phyloP scores from a whole-genome alignment of 64 coral and sea anemone genomes.

The Exaiptasia diaphana region DNA sequence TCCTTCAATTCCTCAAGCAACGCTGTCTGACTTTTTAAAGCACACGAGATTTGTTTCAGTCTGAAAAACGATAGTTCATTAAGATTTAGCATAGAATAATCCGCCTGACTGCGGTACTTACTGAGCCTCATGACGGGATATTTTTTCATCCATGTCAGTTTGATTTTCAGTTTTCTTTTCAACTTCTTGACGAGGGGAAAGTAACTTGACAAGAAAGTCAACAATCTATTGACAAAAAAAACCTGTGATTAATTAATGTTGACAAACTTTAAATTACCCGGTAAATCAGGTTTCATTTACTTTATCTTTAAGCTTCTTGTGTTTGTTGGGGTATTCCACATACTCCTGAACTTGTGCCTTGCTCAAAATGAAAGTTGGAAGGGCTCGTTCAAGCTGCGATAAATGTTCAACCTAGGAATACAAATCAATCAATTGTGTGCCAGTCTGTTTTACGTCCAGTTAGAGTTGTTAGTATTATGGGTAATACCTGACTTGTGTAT shows the following conservation, averaged over 20 bases:
- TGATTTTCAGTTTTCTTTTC: conserved; percentile 55
- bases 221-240: conserved; percentile 22
- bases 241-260: neutral
- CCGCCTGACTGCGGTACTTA: neutral
- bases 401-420: conserved; percentile 74
- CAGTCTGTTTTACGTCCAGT: neutral
- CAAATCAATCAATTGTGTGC: neutral
- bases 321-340: conserved; percentile 78
- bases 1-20: conserved; percentile 53
- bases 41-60: conserved; percentile 43
- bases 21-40: conserved; percentile 31
- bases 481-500: conserved; percentile 82
- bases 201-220: conserved; percentile 32
- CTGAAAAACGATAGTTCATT: neutral
- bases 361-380: conserved; percentile 84
- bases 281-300: neutral
- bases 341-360: conserved; percentile 65
- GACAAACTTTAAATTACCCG: neutral
- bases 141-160: conserved; percentile 29
- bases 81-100: neutral
- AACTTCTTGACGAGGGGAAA: conserved; percentile 60
- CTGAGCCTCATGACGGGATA: conserved; percentile 50
- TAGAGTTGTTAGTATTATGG: neutral
- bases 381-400: conserved; percentile 77
- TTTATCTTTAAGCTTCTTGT: conserved; percentile 77